Conservation (phyloP, 1,140 invertebrate genomes). For the Drosophila mauritiana region DNA sequence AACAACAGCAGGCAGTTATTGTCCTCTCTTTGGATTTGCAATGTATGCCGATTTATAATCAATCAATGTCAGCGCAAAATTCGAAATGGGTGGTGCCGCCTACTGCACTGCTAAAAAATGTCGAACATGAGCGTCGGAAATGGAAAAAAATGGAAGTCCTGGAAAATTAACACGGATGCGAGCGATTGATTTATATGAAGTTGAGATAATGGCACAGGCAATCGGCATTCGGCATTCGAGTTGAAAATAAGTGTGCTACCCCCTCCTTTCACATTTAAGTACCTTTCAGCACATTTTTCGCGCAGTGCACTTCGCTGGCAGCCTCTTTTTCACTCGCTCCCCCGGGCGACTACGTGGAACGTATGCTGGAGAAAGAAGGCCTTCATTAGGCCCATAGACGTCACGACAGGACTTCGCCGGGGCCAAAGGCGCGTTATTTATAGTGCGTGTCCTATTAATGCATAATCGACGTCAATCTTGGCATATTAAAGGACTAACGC, state of each 20-base stretch:
- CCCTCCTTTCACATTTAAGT: no score
- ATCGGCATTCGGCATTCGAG: no score
- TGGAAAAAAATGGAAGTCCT: background rate
- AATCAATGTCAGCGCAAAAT: constrained; percentile 82
- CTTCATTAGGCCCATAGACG: constrained; percentile 79
- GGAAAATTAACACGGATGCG: background rate
- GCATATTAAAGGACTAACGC: constrained; percentile 78
- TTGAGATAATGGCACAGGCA: background rate
- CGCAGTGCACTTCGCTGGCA: constrained; percentile 7
- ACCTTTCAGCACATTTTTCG: background rate
- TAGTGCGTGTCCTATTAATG: constrained; percentile 75
- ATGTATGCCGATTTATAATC: constrained; percentile 83
- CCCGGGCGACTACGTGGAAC: constrained; percentile 58
- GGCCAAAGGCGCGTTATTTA: constrained; percentile 75
- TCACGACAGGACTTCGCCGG: constrained; percentile 59
- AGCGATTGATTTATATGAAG: background rate
- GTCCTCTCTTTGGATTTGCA: constrained; percentile 79
- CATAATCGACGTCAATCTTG: constrained; percentile 81
- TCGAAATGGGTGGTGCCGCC: constrained; percentile 60
- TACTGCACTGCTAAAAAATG: constrained; percentile 33
- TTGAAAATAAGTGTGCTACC: no score
- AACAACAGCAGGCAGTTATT: constrained; percentile 57
- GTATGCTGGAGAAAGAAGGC: constrained; percentile 73
- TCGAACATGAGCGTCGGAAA: constrained; percentile 20
- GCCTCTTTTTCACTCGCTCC: constrained; percentile 44